Evolutionary conservation across 2,888 invertebrate species (phyloP), one percentile per base, ranked within the genome.

Genomic region (Xylocampa areola): DNA sequence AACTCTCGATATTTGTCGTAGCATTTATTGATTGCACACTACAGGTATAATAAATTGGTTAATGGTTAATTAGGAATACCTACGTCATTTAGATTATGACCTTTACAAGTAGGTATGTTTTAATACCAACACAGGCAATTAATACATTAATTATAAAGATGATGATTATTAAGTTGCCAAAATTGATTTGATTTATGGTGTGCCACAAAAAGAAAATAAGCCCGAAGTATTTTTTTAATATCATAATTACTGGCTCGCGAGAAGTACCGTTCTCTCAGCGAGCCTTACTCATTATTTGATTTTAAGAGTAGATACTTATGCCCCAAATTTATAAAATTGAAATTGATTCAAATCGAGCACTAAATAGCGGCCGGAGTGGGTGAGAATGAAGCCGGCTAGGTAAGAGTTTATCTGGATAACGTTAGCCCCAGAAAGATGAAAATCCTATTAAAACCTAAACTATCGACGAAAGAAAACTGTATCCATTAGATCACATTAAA

Each of bases 151-250:
- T n/a, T 54, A 59, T 41, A 39, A 67, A 60, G 59, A 67, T 49
- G 55, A 55, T 59, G 43, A 57, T 68, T 63, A 73, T 76, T 77
- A 77, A 60, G 54, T 62, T 71, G 74, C 68, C 76, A 65, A 61
- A 45, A 55, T 48, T 33, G n/a, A 60, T 65, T 68, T 63, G 51
- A 66, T 66, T 55, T 66, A 71, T 60, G 37, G 23, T 30, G 44
- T 27, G 33, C 40, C 29, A 33, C 37, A 32, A 45, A 16, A 40
- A 48, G 50, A 58, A 58, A 51, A 44, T 8, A 23, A 43, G 25
- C 35, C 40, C 0, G 4, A 32, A 8, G 32, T 37, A 39, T 41
- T 53, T 57, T 36, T 43, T 13, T 37, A 37, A 63, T 50, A 47
- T 53, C 36, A 55, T 69, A 50, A 63, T 66, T 69, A 66, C 44